phyloP scores from a whole-genome alignment of 2,888 invertebrate species.

The Ferrisia virgata region DNA sequence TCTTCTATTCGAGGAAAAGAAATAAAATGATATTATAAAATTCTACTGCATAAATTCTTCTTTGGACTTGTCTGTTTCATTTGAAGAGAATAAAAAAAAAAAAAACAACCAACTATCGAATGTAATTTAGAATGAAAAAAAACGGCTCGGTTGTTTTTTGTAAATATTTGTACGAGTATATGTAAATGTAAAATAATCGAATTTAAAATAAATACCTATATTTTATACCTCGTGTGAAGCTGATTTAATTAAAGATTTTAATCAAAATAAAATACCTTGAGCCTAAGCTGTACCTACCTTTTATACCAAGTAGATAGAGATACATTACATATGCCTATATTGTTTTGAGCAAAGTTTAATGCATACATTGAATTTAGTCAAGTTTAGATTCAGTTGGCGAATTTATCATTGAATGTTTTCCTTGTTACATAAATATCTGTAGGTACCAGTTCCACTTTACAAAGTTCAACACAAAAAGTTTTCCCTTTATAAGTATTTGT shows the following conservation, averaged over 20 bases:
- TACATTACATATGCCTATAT: neutral
- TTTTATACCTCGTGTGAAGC: no score
- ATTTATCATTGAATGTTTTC: neutral
- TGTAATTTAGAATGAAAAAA: no score
- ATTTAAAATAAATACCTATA: no score
- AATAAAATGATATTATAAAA: slow-evolving; percentile 12
- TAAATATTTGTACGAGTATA: no score
- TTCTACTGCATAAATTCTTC: neutral
- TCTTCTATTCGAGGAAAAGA: neutral
- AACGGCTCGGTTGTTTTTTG: no score
- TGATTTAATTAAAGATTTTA: no score
- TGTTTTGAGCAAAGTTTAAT: neutral
- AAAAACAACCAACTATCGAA: no score
- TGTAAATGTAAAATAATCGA: no score
- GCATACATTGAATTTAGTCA: neutral
- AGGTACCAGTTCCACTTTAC: neutral
- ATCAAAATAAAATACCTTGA: no score
- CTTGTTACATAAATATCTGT: neutral
- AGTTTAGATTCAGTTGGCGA: neutral
- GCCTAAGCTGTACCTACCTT: no score
- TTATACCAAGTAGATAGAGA: no score
- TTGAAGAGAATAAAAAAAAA: neutral
- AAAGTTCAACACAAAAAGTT: neutral
- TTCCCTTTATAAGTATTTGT: neutral
- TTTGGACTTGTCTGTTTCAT: neutral